Evolutionary conservation across 2,113 vertebrate genomes (phyloP), one percentile per base, ranked within the genome.

Genomic region (Spilogale gracilis): DNA sequence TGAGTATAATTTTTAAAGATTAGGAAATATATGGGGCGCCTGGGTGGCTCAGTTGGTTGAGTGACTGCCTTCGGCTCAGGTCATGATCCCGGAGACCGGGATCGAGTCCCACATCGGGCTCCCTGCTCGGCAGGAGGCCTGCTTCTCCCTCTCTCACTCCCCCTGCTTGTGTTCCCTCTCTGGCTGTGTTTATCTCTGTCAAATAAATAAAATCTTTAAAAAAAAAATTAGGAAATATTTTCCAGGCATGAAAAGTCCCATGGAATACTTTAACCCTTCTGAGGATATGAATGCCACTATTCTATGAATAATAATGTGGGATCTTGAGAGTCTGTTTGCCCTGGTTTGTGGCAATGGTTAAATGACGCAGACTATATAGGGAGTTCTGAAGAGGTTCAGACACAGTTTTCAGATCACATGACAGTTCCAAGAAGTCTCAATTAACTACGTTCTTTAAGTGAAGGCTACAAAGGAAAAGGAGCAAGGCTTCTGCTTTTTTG

Each of bases 391-490:
- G 9, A 91, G 71, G 27, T 45, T 10, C 9, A 67, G 60, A 32
- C 65, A 48, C 9, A 56, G 52, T 56, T 58, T 82, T 91, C 52
- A 54, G 60, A 45, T 13, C 32, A 81, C 9, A 17, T 21, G 38
- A 85, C 23, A 63, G 25, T 81, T 81, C 67, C 16, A 50, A 16
- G 27, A 16, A 71, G 30, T 11, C 45, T 80, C 83, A 56, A 32
- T 45, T 89, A 93, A 69, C 43, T 52, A 79, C 58, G 10, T 32
- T 95, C 86, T 89, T 74, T 81, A 83, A 83, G 82, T 13, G 52
- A 91, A 90, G 20, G 27, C 63, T 45, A 43, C 58, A 45, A 88
- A 69, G 20, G 5, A 50, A 93, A 18, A 14, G 61, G 4, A 81
- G 50, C 14, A 94, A 91, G 58, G 0, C 9, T 85, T 85, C 17